phyloP scores from a whole-genome alignment of 2,888 invertebrate species.

The Yponomeuta plumbellus region DNA sequence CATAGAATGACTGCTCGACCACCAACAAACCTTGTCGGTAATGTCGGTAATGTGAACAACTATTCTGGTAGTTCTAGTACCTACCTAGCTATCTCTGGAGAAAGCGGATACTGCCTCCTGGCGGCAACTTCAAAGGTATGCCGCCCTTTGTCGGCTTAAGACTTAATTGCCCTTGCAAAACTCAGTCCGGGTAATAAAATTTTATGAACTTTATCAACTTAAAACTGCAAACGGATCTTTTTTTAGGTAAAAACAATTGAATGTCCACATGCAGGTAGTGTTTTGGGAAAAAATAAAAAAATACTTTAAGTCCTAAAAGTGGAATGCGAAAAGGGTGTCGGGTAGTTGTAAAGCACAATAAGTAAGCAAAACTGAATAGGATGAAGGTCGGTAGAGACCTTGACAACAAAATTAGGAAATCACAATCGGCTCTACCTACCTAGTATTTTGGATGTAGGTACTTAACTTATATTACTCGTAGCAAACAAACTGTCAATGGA shows the following conservation, averaged over 20 bases:
- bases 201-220: constrained; percentile 31
- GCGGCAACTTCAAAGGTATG: constrained; percentile 57
- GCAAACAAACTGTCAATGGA: neutral
- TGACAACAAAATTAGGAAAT: too few relatives aligned
- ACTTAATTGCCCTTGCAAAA: constrained; percentile 63
- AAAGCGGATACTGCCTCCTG: constrained; percentile 62
- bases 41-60: neutral
- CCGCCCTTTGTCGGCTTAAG: constrained; percentile 57
- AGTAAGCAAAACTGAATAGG: too few relatives aligned
- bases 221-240: constrained; percentile 26
- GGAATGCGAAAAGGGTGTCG: neutral
- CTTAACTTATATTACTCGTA: neutral
- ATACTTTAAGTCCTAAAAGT: neutral
- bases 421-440: too few relatives aligned
- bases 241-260: neutral
- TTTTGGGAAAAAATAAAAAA: neutral
- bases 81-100: constrained; percentile 32
- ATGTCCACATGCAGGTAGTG: neutral
- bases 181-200: constrained; percentile 22
- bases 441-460: neutral
- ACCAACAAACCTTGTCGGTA: neutral
- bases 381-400: too few relatives aligned
- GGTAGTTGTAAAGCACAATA: neutral
- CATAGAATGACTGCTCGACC: neutral
- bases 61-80: neutral